Evolutionary conservation across 2,797 vertebrate genomes (phyloP), one percentile per base, ranked within the genome.

Genomic region (Pelodytes ibericus): DNA sequence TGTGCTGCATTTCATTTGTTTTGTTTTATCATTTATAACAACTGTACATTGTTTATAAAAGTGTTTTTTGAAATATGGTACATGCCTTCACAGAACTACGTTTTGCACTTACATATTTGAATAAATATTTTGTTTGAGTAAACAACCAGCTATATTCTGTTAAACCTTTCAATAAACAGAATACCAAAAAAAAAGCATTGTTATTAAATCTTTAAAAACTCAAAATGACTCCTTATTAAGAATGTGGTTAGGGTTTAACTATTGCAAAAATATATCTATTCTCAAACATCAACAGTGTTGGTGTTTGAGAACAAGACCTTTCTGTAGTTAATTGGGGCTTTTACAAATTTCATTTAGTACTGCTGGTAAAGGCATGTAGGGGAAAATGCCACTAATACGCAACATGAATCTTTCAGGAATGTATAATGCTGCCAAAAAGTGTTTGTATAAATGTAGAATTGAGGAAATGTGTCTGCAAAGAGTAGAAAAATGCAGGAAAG

Each of bases 41-140:
- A 82, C 81, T 85, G 76, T 80, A 59, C 82, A 84, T 84, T 76
- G 92, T 92, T 93, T 92, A 87, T 92, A 76, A 82, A 78, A 57
- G n/a, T 20, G 69, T 82, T 88, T 90, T 86, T 86, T 85, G 87
- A 86, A 83, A 84, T 86, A 86, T 84, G 87, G 86, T 90, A 91
- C 89, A 89, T 83, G 82, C 84, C 85, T 89, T 87, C 82, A 83
- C 80, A 83, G 81, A 90, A 86, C 86, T 87, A 86, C 78, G 88
- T 90, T 93, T 93, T 92, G 89, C 90, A 92, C 87, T 91, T 87
- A 91, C 87, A 88, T 91, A 91, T 87, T 87, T 84, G 85, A 83
- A 77, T 77, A 83, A 82, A 83, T 36, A n/a, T n/a, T n/a, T n/a
- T n/a, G 41, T 56, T 27, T 57, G 41, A 83, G 82, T 82, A 82